Percentiles rank a stretch among this genome's conserved stretches.
These are phyloP conservation scores for Lepus timidus DNA, from an alignment of 2,113 vertebrate species.

Conservation along the genomic window DNA sequence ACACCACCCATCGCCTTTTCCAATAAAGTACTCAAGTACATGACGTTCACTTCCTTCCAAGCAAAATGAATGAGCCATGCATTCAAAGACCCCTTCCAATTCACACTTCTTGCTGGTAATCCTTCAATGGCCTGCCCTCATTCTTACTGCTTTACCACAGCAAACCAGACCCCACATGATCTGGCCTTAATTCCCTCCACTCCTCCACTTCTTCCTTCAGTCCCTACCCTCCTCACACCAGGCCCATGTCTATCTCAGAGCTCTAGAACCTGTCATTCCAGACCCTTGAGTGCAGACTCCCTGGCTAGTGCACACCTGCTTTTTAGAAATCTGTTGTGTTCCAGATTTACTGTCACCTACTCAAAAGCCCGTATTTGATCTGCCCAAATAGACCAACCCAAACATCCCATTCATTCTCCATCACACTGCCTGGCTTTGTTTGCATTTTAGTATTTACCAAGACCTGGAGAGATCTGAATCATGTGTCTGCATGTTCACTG, in stretches of 20 bases:
- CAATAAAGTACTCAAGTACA: background rate
- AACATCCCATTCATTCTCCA: background rate
- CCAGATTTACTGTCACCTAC: background rate
- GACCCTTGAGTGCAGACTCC: background rate
- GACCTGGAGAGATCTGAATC: background rate
- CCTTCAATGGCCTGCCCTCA: background rate
- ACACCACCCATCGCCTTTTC: background rate
- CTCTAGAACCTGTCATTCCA: background rate
- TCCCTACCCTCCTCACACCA: background rate
- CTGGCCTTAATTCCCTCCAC: background rate
- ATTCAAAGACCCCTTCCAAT: background rate
- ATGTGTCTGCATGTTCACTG: background rate
- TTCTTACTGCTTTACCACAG: background rate
- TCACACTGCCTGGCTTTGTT: background rate
- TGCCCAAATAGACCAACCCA: background rate
- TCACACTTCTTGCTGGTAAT: background rate
- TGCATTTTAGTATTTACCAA: slow-evolving; percentile 1
- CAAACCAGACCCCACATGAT: background rate
- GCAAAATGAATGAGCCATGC: background rate
- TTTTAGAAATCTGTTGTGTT: background rate
- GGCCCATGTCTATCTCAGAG: background rate
- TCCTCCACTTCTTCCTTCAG: background rate
- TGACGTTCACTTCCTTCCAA: background rate
- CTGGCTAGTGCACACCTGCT: background rate
- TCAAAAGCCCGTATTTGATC: background rate